These are phyloP conservation scores for Hepsetus odoe DNA, from an alignment of 2,113 vertebrate species.

Conservation along the genomic window DNA sequence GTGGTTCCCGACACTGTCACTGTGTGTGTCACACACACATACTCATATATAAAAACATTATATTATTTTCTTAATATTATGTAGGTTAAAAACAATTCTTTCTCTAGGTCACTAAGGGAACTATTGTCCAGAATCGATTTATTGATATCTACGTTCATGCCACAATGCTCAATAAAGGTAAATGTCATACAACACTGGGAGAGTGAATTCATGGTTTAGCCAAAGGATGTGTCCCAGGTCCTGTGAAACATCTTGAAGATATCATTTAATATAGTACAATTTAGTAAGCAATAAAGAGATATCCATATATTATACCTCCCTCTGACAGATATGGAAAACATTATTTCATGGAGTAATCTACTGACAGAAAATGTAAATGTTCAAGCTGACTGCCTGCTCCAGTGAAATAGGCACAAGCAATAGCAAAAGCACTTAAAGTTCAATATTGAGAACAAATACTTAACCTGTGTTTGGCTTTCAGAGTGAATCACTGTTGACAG, in stretches of 20 bases:
- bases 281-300: background rate
- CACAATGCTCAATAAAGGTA: slow-evolving; percentile 14
- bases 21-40: too few species aligned
- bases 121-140: too few species aligned
- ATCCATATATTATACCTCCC: background rate
- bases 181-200: slow-evolving; percentile 22
- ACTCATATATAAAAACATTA: too few species aligned
- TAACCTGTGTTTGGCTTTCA: background rate
- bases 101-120: too few species aligned
- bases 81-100: too few species aligned
- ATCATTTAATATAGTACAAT: background rate
- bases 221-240: too few species aligned
- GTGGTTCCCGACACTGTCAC: too few species aligned
- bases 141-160: background rate
- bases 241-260: too few species aligned
- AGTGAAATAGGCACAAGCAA: background rate
- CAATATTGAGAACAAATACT: background rate
- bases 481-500: background rate
- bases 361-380: background rate
- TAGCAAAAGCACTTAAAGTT: background rate
- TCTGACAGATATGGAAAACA: slow-evolving; percentile 27
- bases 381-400: background rate
- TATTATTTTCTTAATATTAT: too few species aligned
- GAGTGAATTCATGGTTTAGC: slow-evolving; percentile 19
- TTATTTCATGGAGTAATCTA: background rate